A percentile compares a stretch with the other conserved stretches of the same genome.
These are phyloP conservation scores for Montipora cactus DNA, from an alignment of 64 coral and sea anemone genomes.

Conservation along the genomic window DNA sequence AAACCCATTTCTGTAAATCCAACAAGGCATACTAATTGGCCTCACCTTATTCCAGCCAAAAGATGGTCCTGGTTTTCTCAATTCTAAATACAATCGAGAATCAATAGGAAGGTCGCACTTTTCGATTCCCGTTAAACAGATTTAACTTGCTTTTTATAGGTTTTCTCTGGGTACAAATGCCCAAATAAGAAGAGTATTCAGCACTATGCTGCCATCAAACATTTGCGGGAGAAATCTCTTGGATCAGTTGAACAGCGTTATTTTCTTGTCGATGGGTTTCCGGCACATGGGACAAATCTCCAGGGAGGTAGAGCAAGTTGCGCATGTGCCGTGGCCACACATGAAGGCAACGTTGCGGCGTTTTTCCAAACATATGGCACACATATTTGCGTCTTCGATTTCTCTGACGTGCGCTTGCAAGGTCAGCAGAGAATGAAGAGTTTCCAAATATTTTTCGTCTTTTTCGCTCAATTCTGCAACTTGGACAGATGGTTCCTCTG, in stretches of 20 bases:
- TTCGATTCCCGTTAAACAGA: no score
- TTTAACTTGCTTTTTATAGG: no score
- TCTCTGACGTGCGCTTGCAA: slow-evolving; percentile 87
- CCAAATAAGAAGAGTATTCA: no score
- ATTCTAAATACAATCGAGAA: no score
- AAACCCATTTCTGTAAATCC: no score
- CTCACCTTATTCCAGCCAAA: no score
- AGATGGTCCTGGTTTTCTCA: no score
- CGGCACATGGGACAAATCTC: slow-evolving; percentile 86
- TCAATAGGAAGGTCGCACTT: no score
- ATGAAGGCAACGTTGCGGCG: slow-evolving; percentile 77
- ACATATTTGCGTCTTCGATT: slow-evolving; percentile 82
- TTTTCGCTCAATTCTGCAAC: slow-evolving; percentile 50
- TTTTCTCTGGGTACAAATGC: no score
- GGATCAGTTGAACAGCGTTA: slow-evolving; percentile 58
- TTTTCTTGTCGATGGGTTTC: slow-evolving; percentile 84
- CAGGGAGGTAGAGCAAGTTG: slow-evolving; percentile 50
- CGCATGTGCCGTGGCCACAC: slow-evolving; percentile 86
- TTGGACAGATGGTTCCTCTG: slow-evolving; percentile 11
- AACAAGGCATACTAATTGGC: no score
- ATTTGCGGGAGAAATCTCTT: no score
- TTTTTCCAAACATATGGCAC: slow-evolving; percentile 87
- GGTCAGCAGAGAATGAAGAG: slow-evolving; percentile 71
- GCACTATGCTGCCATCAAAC: no score
- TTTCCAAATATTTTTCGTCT: slow-evolving; percentile 78